A percentile compares a stretch with the other conserved stretches of the same genome.
Conservation (phyloP, 2,888 invertebrate species). For the Lingula anatina region DNA sequence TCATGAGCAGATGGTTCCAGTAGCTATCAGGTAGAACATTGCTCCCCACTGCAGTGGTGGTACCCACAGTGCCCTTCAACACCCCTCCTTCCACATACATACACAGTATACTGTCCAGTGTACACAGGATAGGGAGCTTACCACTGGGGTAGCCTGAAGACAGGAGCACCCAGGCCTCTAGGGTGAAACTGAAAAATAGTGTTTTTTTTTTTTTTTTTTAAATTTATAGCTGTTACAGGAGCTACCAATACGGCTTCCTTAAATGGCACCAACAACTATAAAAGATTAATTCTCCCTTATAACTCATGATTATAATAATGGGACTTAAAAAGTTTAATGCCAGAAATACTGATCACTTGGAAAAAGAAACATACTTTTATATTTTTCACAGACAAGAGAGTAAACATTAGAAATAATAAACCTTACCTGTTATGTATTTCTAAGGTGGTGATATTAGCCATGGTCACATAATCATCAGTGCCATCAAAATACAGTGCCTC, state of each 20-base stretch:
- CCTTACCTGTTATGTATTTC: constrained; percentile 20
- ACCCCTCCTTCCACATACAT: constrained; percentile 21
- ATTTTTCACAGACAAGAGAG: too few relatives aligned
- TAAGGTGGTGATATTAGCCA: constrained; percentile 14
- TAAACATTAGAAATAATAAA: background rate
- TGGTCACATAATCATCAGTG: constrained; percentile 22
- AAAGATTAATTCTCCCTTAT: too few relatives aligned
- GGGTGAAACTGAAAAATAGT: constrained; percentile 27
- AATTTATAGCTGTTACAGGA: background rate
- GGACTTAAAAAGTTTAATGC: too few relatives aligned
- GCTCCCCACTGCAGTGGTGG: constrained; percentile 13
- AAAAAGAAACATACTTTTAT: too few relatives aligned
- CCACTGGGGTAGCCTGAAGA: constrained; percentile 11
- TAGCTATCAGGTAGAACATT: constrained; percentile 15
- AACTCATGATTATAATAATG: too few relatives aligned
- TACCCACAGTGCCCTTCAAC: constrained; percentile 19
- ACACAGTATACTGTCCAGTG: constrained; percentile 21
- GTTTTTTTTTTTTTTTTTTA: too few relatives aligned
- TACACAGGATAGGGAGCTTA: constrained; percentile 29
- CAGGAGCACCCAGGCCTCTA: constrained; percentile 28
- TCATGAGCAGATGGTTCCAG: constrained; percentile 26
- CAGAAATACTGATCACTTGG: too few relatives aligned
- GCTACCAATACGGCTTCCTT: too few relatives aligned
- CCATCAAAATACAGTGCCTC: constrained; percentile 31
- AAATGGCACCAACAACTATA: too few relatives aligned